phyloP scores from a whole-genome alignment of 2,797 vertebrate genomes.

The Tiaroga cobitis region DNA sequence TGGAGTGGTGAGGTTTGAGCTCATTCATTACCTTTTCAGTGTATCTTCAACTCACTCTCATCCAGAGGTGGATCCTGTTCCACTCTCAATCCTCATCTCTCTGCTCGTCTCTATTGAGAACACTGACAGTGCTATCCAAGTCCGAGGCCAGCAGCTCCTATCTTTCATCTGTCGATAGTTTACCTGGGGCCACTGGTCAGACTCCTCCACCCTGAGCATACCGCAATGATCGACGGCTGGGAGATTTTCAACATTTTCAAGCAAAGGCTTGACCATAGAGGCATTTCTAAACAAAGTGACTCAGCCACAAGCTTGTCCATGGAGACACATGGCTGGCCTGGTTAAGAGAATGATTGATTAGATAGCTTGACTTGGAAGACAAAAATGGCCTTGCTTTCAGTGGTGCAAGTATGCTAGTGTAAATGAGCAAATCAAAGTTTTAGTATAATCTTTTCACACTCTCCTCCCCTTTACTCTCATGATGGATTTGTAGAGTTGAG shows the following conservation, averaged over 20 bases:
- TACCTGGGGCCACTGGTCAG: constrained; percentile 24
- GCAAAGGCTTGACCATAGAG: constrained; percentile 26
- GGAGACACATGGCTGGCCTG: constrained; percentile 42
- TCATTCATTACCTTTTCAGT: constrained; percentile 13
- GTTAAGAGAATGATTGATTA: constrained; percentile 34
- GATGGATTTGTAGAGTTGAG: constrained; percentile 69
- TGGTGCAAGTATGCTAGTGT: constrained; percentile 57
- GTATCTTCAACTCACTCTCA: constrained; percentile 13
- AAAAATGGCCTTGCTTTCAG: constrained; percentile 62
- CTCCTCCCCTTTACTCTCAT: constrained; percentile 59
- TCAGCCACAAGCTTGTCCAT: constrained; percentile 20
- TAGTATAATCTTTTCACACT: constrained; percentile 53
- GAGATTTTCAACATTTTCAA: neutral
- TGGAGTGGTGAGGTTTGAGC: constrained; percentile 7
- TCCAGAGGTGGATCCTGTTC: constrained; percentile 17
- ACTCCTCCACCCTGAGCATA: neutral
- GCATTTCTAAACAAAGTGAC: constrained; percentile 38
- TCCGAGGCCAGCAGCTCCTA: constrained; percentile 33
- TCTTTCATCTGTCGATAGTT: constrained; percentile 33
- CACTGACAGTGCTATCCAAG: constrained; percentile 20
- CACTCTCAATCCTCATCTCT: constrained; percentile 5
- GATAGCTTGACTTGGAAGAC: constrained; percentile 57
- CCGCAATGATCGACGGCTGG: neutral
- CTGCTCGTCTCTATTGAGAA: constrained; percentile 36
- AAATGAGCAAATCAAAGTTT: constrained; percentile 71